These are phyloP conservation scores for Amphipyra berbera DNA, from an alignment of 2,888 invertebrate genomes.

Conservation along the genomic window DNA sequence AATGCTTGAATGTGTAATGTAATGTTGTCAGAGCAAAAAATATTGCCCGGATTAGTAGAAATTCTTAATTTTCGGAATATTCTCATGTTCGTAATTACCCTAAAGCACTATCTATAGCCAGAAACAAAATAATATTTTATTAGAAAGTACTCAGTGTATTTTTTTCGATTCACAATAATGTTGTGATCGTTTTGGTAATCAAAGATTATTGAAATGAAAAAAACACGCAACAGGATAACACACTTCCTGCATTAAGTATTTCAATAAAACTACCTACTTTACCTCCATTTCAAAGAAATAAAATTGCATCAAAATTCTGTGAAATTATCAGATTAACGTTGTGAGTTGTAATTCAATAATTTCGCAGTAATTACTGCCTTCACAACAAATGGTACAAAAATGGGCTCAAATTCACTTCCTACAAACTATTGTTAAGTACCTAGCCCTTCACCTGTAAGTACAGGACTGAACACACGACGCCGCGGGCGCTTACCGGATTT, in stretches of 20 bases:
- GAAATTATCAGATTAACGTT: slow-evolving; percentile 38
- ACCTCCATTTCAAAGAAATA: not conserved
- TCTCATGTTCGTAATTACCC: no score
- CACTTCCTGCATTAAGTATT: not conserved
- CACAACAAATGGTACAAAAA: slow-evolving; percentile 28
- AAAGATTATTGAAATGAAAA: no score
- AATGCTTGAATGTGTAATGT: no score
- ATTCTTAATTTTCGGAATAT: no score
- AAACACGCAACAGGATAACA: no score
- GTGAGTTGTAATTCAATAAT: slow-evolving; percentile 12
- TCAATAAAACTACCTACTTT: not conserved
- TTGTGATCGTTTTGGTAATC: no score
- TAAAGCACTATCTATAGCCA: no score
- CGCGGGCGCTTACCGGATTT: slow-evolving; percentile 83
- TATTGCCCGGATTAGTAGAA: no score
- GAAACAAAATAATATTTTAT: no score
- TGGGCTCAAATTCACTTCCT: slow-evolving; percentile 62
- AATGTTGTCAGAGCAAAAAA: no score
- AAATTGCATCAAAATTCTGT: not conserved
- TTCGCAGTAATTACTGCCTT: slow-evolving; percentile 33
- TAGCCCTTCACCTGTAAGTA: slow-evolving; percentile 68
- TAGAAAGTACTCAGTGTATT: no score
- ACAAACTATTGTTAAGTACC: slow-evolving; percentile 49
- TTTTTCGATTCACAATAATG: no score
- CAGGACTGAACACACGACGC: slow-evolving; percentile 60